phyloP scores from a whole-genome alignment of 2,888 invertebrate species.

The Mimumesa dahlbomi region DNA sequence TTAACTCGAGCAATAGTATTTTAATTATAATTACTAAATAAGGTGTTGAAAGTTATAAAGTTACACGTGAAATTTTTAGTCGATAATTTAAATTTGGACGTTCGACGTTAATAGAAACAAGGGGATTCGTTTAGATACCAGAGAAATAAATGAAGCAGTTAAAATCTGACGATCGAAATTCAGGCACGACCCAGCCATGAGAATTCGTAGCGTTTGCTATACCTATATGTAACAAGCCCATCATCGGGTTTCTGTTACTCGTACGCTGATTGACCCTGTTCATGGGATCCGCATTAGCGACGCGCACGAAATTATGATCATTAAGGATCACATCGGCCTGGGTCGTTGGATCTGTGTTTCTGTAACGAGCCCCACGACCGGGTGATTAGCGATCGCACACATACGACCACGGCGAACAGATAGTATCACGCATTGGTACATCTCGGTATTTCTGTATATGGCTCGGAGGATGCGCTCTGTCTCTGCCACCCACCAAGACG shows the following conservation, averaged over 20 bases:
- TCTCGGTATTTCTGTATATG: constrained; percentile 43
- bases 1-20: too few species aligned
- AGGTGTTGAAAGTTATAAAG: too few species aligned
- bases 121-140: too few species aligned
- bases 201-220: too few species aligned
- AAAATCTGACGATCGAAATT: too few species aligned
- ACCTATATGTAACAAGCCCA: background rate
- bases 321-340: constrained; percentile 12
- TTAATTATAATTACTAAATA: too few species aligned
- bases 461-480: constrained; percentile 19
- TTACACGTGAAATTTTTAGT: too few species aligned
- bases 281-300: constrained; percentile 12
- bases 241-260: constrained; percentile 6
- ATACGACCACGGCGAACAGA: constrained; percentile 24
- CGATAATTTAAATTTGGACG: too few species aligned
- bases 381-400: constrained; percentile 41
- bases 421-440: constrained; percentile 37
- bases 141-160: too few species aligned
- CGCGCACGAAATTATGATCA: constrained; percentile 30
- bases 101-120: too few species aligned
- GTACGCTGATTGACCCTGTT: constrained; percentile 16
- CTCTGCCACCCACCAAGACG: constrained; percentile 50
- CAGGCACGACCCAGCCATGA: too few species aligned
- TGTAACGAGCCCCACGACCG: constrained; percentile 36
- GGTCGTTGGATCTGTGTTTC: constrained; percentile 36